Percentiles rank a stretch among this genome's conserved stretches.
phyloP scores from a whole-genome alignment of 2,113 vertebrate species.

The Rhinoderma darwinii region DNA sequence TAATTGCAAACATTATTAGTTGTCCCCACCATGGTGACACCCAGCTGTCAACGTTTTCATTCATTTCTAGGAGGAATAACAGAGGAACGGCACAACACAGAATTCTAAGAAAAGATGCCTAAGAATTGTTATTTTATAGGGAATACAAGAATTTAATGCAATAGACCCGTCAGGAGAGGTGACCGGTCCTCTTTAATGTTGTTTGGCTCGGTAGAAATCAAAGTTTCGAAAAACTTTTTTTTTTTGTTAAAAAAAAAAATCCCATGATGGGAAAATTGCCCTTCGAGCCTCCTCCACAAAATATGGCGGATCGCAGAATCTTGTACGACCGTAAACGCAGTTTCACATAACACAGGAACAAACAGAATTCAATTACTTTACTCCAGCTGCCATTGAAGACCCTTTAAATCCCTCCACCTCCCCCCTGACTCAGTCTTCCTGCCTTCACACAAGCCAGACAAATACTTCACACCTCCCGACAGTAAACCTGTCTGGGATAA shows the following conservation, averaged over 20 bases:
- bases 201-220: too few species aligned
- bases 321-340: not conserved
- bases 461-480: conserved; percentile 75
- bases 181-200: too few species aligned
- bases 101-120: too few species aligned
- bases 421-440: conserved; percentile 37
- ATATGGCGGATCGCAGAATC: not conserved
- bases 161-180: too few species aligned
- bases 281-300: not conserved
- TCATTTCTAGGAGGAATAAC: too few species aligned
- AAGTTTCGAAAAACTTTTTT: too few species aligned
- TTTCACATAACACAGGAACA: conserved; percentile 59
- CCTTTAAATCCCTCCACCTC: conserved; percentile 22
- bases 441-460: conserved; percentile 57
- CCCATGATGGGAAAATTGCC: not conserved
- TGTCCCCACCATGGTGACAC: too few species aligned
- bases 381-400: conserved; percentile 25
- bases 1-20: too few species aligned
- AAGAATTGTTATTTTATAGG: too few species aligned
- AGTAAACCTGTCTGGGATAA: conserved; percentile 80
- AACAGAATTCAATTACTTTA: conserved; percentile 63
- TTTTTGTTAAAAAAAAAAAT: not conserved
- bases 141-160: too few species aligned
- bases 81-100: too few species aligned
- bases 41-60: too few species aligned